phyloP scores from a whole-genome alignment of 2,888 invertebrate species.

The Agrotis ipsilon region DNA sequence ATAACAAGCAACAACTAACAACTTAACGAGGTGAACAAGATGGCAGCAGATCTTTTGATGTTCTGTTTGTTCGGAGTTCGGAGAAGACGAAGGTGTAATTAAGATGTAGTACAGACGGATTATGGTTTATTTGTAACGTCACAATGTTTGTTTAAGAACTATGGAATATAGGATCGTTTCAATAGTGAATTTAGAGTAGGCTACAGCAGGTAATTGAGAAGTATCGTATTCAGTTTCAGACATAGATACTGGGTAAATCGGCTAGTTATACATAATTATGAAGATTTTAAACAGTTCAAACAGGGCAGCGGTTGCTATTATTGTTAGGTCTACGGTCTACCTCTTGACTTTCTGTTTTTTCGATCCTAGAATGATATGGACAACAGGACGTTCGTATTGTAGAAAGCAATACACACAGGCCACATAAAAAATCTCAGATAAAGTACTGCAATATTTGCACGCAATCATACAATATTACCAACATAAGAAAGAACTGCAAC shows the following conservation, averaged over 20 bases:
- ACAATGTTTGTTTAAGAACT: neutral
- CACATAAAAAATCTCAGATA: too few relatives aligned
- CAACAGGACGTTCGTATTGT: too few relatives aligned
- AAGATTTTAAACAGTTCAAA: too few relatives aligned
- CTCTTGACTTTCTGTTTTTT: too few relatives aligned
- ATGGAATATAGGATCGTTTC: neutral
- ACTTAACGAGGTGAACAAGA: conserved; percentile 69
- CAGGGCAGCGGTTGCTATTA: too few relatives aligned
- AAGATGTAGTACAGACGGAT: conserved; percentile 22
- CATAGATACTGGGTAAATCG: too few relatives aligned
- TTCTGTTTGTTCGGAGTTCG: conserved; percentile 60
- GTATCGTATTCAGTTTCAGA: too few relatives aligned
- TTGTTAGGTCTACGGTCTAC: too few relatives aligned
- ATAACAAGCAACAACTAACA: conserved; percentile 56
- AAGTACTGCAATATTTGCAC: neutral
- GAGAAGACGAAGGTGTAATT: conserved; percentile 49
- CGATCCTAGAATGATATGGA: too few relatives aligned
- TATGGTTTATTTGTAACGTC: conserved; percentile 9
- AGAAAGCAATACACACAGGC: too few relatives aligned
- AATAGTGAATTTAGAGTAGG: neutral
- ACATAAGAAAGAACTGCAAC: conserved; percentile 14
- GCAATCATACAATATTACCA: conserved; percentile 3
- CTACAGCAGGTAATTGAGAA: neutral
- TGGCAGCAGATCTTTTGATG: conserved; percentile 81
- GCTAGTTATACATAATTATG: too few relatives aligned